A percentile compares a stretch with the other conserved stretches of the same genome.
Conservation (phyloP, 2,888 invertebrate genomes). For the Tenodera sinensis region DNA sequence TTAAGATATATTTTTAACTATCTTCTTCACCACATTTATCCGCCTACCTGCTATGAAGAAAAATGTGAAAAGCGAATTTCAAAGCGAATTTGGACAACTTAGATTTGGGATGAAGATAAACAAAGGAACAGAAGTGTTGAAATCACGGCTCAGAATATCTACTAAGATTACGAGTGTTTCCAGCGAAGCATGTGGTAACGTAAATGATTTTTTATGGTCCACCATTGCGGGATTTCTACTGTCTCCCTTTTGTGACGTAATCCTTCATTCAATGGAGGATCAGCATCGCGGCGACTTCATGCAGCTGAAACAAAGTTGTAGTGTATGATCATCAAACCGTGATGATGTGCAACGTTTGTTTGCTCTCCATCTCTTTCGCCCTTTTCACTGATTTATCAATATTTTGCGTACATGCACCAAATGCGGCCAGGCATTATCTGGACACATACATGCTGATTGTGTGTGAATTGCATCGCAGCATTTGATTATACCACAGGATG, state of each 20-base stretch:
- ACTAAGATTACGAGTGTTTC: too few species aligned
- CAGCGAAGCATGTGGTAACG: neutral
- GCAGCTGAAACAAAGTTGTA: neutral
- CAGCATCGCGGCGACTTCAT: neutral
- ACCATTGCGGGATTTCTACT: neutral
- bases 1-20: too few species aligned
- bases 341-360: neutral
- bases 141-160: too few species aligned
- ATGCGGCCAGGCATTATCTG: neutral
- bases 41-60: too few species aligned
- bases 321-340: neutral
- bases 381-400: slow-evolving; percentile 1
- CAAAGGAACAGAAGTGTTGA: too few species aligned
- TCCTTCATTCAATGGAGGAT: neutral
- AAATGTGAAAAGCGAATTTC: too few species aligned
- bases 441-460: neutral
- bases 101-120: too few species aligned
- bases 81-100: too few species aligned
- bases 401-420: neutral
- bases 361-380: neutral
- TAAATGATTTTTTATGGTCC: neutral
- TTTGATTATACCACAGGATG: neutral
- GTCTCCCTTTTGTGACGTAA: neutral
- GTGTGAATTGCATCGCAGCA: neutral
- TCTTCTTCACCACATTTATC: too few species aligned